Evolutionary conservation across 2,797 vertebrate species (phyloP).

Genomic region (Champsocephalus gunnari): DNA sequence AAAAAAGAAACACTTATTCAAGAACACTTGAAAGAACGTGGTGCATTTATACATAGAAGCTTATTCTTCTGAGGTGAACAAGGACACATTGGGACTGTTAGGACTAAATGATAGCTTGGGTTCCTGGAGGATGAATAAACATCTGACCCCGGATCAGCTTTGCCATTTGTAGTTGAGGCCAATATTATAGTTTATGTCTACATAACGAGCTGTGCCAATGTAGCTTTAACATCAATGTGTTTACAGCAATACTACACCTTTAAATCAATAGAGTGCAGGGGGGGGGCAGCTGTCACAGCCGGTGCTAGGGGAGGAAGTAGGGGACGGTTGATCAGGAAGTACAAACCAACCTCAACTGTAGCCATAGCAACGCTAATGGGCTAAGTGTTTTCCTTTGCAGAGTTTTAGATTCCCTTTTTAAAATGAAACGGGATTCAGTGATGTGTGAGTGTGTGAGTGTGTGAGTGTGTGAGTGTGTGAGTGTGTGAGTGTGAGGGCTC

Average conservation of each 20-base stretch:
- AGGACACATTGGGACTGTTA: constrained; percentile 4
- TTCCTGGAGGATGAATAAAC: background rate
- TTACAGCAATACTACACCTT: constrained; percentile 33
- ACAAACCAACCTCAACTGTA: constrained; percentile 77
- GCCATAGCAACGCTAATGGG: constrained; percentile 56
- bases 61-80: background rate
- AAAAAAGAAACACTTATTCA: background rate
- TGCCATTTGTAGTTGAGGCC: background rate
- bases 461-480: background rate
- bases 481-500: background rate
- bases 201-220: background rate
- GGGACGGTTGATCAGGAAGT: constrained; percentile 84
- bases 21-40: constrained; percentile 9
- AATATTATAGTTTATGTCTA: constrained; percentile 11
- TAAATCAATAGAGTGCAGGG: constrained; percentile 46
- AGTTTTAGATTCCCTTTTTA: constrained; percentile 5
- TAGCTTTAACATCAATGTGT: constrained; percentile 40
- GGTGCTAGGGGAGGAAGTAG: constrained; percentile 77
- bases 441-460: background rate
- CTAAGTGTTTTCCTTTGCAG: constrained; percentile 3
- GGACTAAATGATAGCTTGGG: background rate
- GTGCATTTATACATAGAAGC: background rate
- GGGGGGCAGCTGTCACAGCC: constrained; percentile 51
- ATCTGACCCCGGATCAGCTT: background rate
- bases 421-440: constrained; percentile 16